Base-by-base conservation (phyloP, 1,140 invertebrate genomes). In the Trissolcus basalis region DNA sequence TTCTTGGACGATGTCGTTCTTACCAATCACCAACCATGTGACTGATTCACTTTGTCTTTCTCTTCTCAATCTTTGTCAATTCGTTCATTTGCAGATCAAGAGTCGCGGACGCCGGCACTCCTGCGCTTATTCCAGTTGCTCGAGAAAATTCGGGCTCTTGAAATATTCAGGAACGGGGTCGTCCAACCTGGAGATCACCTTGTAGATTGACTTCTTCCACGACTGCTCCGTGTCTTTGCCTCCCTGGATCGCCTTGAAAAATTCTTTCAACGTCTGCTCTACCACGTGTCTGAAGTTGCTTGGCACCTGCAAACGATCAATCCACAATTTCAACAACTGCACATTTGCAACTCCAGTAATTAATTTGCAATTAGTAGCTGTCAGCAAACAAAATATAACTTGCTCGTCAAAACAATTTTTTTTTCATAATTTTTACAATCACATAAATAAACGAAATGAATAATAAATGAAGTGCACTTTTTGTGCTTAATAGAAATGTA, bases 181-280 rank as follows among this genome's bases (percentile, higher is more conserved):
- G 90, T 99, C 98, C 89, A 99, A 91, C 85, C 98, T 93, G 75
- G 97, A 98, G 86, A 99, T 99, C 79, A 99, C 94, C 90, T 99
- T 99, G 92, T 99, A 99, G 89, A 99, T 99, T 78, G 96, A 94
- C 89, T 99, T 99, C 91, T 99, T 99, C 98, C 98, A 99, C 71
- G 97, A 99, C 85, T 98, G 98, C 89, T 99, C 98, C 16, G 93
- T 89, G 90, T 99, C 98, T 89, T 98, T 98, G 68, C 96, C 96
- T 81, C 94, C 92, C 86, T 97, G 94, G 81, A 99, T 96, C 64
- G 98, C 96, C 87, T 96, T 96, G 93, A 97, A 99, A 91, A 99
- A 99, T 89, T 99, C 98, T 65, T 96, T 92, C 63, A 99, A 90
- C 47, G 98, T 99, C 86, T 98, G 95, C 89, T 99, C 96, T 35